A percentile compares a stretch with the other conserved stretches of the same genome.
These are phyloP conservation scores for Sturnus vulgaris DNA, from an alignment of 2,113 vertebrate genomes.

Conservation along the genomic window DNA sequence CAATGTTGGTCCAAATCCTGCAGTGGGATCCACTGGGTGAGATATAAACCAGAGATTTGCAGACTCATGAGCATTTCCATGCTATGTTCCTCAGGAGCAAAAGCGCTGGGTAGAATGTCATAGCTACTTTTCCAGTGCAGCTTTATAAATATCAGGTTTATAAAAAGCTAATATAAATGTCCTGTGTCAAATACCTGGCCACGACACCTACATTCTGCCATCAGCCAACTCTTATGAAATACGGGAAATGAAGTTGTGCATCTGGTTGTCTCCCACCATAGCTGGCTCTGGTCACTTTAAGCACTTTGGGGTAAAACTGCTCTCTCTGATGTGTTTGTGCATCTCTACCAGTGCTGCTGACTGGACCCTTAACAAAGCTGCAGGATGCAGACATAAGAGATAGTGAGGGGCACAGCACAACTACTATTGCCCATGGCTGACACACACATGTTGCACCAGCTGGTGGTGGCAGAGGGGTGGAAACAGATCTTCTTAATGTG, in stretches of 20 bases:
- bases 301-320: not conserved
- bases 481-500: constrained; percentile 32
- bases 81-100: not conserved
- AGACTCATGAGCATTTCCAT: not conserved
- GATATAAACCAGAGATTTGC: not conserved
- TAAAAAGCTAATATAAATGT: not conserved
- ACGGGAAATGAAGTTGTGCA: not conserved
- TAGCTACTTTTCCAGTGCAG: not conserved
- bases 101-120: not conserved
- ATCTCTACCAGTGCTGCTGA: not conserved
- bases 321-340: not conserved
- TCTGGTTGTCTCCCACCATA: not conserved
- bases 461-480: constrained; percentile 47
- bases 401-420: not conserved
- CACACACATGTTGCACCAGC: not conserved
- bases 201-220: not conserved
- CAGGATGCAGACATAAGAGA: not conserved
- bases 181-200: not conserved
- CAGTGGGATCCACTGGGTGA: not conserved
- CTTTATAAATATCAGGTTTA: not conserved
- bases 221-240: not conserved
- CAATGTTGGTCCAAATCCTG: not conserved
- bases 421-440: not conserved
- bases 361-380: not conserved
- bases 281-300: not conserved